Percentiles rank a stretch among this genome's conserved stretches.
Evolutionary conservation across 2,113 vertebrate species (phyloP).

Genomic region (Andinoacara biseriatus): DNA sequence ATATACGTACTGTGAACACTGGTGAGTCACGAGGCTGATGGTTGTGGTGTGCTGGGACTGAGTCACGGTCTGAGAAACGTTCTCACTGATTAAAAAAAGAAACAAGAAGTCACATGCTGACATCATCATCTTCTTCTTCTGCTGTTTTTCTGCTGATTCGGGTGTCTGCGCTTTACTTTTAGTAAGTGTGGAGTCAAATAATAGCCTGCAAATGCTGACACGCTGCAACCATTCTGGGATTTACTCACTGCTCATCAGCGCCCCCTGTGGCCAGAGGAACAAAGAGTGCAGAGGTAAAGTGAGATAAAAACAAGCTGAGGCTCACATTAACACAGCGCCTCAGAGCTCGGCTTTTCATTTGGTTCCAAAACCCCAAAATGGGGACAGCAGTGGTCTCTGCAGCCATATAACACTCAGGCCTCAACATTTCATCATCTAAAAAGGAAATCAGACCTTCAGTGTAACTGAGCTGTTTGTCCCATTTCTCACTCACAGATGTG

Average conservation of each 20-base stretch:
- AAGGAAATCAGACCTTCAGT: too few relatives aligned
- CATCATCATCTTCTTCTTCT: slow-evolving; percentile 7
- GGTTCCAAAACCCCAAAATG: too few relatives aligned
- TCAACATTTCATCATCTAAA: too few relatives aligned
- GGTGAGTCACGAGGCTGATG: slow-evolving; percentile 1
- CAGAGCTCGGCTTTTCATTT: not conserved
- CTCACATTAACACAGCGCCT: too few relatives aligned
- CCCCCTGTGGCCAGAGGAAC: not conserved
- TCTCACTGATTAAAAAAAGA: not conserved
- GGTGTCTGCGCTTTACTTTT: not conserved
- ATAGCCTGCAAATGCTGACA: not conserved
- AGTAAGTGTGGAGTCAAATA: slow-evolving; percentile 5
- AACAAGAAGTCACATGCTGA: not conserved
- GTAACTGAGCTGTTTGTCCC: too few relatives aligned
- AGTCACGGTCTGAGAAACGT: not conserved
- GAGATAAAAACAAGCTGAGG: not conserved
- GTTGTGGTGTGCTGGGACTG: not conserved
- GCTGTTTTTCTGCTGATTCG: not conserved
- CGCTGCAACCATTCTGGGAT: not conserved
- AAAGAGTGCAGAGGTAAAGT: not conserved
- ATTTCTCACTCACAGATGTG: too few relatives aligned
- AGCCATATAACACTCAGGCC: too few relatives aligned
- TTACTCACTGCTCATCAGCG: not conserved
- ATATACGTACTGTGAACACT: not conserved
- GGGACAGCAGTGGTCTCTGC: too few relatives aligned